phyloP scores from a whole-genome alignment of 2,888 invertebrate species.

The Eupithecia exiguata region DNA sequence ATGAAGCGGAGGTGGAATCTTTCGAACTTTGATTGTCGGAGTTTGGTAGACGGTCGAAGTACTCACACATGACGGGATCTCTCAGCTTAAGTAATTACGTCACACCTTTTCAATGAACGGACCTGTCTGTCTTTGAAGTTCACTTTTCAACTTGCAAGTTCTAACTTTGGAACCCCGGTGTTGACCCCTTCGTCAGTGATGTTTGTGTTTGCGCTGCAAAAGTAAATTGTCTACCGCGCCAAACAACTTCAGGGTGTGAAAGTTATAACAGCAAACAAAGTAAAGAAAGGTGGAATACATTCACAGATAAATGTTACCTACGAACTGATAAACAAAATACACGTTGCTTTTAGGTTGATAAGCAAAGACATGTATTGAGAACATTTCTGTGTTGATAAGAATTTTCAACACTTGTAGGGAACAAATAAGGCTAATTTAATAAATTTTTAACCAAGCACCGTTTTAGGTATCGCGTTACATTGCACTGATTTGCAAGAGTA shows the following conservation, averaged over 20 bases:
- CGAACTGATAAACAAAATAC: background rate
- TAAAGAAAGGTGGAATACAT: background rate
- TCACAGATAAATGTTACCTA: background rate
- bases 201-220: background rate
- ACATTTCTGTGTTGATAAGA: too few species aligned
- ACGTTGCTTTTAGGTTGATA: background rate
- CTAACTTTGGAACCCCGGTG: background rate
- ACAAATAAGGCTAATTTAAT: too few species aligned
- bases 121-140: background rate
- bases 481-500: too few species aligned
- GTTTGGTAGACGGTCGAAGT: background rate
- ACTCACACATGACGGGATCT: slow-evolving; percentile 17
- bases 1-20: slow-evolving; percentile 35
- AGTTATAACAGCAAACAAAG: background rate
- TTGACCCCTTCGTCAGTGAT: background rate
- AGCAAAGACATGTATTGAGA: too few species aligned
- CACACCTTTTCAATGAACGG: background rate
- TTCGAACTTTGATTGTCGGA: slow-evolving; percentile 23
- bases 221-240: slow-evolving; percentile 9
- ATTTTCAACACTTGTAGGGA: too few species aligned
- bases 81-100: background rate
- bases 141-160: background rate
- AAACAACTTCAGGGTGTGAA: slow-evolving; percentile 9
- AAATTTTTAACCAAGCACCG: too few species aligned
- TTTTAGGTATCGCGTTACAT: too few species aligned